Conservation (phyloP, 2,888 invertebrate genomes). For the Stenolophus ochropezus region DNA sequence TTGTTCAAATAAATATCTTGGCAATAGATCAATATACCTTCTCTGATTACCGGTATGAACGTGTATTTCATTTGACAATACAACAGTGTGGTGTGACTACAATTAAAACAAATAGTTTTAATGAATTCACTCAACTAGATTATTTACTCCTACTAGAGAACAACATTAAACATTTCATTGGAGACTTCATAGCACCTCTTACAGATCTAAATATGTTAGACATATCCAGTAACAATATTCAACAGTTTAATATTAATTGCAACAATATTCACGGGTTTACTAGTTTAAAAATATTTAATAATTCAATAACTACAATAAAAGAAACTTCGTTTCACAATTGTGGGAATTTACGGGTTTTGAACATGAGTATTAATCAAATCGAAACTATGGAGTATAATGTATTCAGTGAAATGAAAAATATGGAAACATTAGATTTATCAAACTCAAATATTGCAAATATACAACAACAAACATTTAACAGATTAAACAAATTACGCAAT, state of each 20-base stretch:
- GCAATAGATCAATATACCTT: not conserved
- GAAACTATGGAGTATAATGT: not conserved
- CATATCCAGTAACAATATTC: not conserved
- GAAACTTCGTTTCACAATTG: not conserved
- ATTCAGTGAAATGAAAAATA: not conserved
- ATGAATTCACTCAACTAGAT: not conserved
- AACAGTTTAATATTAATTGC: constrained; percentile 7
- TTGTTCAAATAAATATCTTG: not conserved
- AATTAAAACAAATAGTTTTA: not conserved
- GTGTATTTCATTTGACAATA: not conserved
- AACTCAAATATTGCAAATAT: not conserved
- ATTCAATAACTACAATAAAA: not conserved
- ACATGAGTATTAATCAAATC: not conserved
- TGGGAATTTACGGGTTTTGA: not conserved
- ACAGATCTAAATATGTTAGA: not conserved
- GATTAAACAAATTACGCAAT: not conserved
- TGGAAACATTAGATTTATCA: not conserved
- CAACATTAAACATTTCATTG: not conserved
- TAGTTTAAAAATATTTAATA: not conserved
- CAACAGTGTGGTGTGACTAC: not conserved
- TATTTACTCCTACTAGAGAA: not conserved
- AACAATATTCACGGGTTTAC: not conserved
- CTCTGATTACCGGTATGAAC: not conserved
- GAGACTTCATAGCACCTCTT: not conserved
- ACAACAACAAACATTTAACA: not conserved